Conservation (phyloP, 2,113 vertebrate species). For the Alosa alosa region DNA sequence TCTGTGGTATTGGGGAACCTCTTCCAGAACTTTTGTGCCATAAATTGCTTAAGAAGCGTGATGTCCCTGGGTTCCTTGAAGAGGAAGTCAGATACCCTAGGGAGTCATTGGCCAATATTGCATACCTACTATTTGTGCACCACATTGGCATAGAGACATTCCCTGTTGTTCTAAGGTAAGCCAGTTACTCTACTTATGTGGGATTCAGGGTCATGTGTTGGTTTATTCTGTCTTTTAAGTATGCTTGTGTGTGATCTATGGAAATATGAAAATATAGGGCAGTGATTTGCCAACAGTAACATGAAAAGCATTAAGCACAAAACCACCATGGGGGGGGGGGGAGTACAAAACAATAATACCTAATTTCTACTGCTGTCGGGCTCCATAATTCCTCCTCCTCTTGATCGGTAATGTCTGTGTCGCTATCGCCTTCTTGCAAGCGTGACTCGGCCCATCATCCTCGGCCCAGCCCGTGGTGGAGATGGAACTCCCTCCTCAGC, state of each 20-base stretch:
- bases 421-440: too few relatives aligned
- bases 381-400: too few relatives aligned
- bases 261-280: neutral
- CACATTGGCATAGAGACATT: constrained; percentile 79
- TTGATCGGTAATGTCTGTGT: too few relatives aligned
- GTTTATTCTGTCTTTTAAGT: neutral
- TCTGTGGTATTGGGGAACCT: constrained; percentile 65
- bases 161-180: constrained; percentile 87
- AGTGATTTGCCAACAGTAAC: too few relatives aligned
- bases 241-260: neutral
- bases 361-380: too few relatives aligned
- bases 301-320: too few relatives aligned
- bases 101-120: constrained; percentile 83
- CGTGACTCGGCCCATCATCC: too few relatives aligned
- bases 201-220: too few relatives aligned
- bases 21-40: constrained; percentile 62
- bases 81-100: constrained; percentile 78
- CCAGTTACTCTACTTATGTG: neutral
- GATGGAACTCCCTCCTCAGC: too few relatives aligned
- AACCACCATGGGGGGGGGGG: too few relatives aligned
- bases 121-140: constrained; percentile 89
- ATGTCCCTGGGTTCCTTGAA: constrained; percentile 75
- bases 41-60: constrained; percentile 62
- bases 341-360: too few relatives aligned
- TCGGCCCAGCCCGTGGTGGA: too few relatives aligned